Conservation (phyloP, 2,113 vertebrate species). For the Aphyosemion australe region DNA sequence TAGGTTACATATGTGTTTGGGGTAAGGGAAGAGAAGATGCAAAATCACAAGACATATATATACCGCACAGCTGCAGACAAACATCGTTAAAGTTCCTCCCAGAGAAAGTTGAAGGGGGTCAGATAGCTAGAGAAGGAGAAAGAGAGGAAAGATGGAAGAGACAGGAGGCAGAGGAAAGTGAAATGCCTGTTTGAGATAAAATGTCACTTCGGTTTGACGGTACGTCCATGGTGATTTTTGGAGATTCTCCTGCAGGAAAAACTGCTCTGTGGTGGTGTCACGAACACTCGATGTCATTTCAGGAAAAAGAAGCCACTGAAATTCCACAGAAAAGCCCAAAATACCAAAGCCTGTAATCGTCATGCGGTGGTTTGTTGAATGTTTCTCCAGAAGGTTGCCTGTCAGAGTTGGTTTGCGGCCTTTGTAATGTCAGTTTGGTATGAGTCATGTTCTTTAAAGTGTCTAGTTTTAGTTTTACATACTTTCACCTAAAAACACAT, state of each 20-base stretch:
- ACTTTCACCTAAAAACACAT: slow-evolving; percentile 47
- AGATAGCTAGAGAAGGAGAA: slow-evolving; percentile 48
- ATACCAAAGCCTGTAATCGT: slow-evolving; percentile 32
- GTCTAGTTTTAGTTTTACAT: slow-evolving; percentile 57
- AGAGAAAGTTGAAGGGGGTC: slow-evolving; percentile 78
- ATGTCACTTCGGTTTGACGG: slow-evolving; percentile 77
- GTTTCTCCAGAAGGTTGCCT: slow-evolving; percentile 25
- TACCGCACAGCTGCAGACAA: slow-evolving; percentile 94
- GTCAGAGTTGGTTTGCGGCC: slow-evolving; percentile 24
- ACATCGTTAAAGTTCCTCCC: slow-evolving; percentile 91
- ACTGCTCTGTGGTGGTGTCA: slow-evolving; percentile 22
- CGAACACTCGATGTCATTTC: slow-evolving; percentile 32
- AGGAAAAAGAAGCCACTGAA: slow-evolving; percentile 24
- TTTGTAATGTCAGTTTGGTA: slow-evolving; percentile 36
- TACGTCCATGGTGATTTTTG: slow-evolving; percentile 75
- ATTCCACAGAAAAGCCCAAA: slow-evolving; percentile 20
- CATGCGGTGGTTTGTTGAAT: slow-evolving; percentile 22
- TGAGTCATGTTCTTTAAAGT: slow-evolving; percentile 65
- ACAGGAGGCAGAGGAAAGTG: slow-evolving; percentile 59
- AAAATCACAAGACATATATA: slow-evolving; percentile 94
- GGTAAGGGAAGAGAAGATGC: slow-evolving; percentile 88
- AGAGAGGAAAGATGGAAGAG: slow-evolving; percentile 72
- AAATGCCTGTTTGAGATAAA: slow-evolving; percentile 48
- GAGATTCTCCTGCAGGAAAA: slow-evolving; percentile 60
- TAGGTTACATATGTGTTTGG: slow-evolving; percentile 91